phyloP scores from a whole-genome alignment of 1,140 invertebrate genomes.

The Temnothorax nylanderi region DNA sequence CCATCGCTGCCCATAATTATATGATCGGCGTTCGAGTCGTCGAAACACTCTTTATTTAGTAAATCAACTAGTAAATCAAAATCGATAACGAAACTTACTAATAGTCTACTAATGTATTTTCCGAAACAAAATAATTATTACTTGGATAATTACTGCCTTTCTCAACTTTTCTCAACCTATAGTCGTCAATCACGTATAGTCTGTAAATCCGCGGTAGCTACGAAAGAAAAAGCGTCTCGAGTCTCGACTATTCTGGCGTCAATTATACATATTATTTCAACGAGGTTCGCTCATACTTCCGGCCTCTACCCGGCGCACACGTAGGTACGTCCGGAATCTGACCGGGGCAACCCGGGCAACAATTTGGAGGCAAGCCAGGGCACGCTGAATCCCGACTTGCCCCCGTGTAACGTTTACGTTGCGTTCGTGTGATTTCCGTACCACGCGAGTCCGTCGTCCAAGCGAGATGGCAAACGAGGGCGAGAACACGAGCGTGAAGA shows the following conservation, averaged over 20 bases:
- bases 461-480: neutral
- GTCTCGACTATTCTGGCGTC: too few relatives aligned
- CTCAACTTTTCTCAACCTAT: too few relatives aligned
- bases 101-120: neutral
- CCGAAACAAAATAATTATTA: neutral
- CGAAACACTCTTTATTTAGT: neutral
- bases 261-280: slow-evolving; percentile 7
- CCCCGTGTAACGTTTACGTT: slow-evolving; percentile 23
- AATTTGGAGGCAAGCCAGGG: slow-evolving; percentile 72
- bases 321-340: slow-evolving; percentile 65
- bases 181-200: neutral
- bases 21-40: neutral
- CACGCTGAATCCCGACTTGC: slow-evolving; percentile 64
- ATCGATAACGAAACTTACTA: neutral
- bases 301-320: neutral
- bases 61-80: neutral
- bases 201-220: too few relatives aligned
- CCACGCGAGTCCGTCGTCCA: neutral
- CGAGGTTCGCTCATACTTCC: slow-evolving; percentile 54
- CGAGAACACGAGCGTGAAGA: slow-evolving; percentile 18
- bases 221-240: neutral
- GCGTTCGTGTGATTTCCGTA: slow-evolving; percentile 29
- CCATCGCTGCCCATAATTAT: neutral
- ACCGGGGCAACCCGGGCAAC: neutral
- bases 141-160: neutral